These are phyloP conservation scores for Pachycephala philippinensis DNA, from an alignment of 2,113 vertebrate genomes.

Conservation along the genomic window DNA sequence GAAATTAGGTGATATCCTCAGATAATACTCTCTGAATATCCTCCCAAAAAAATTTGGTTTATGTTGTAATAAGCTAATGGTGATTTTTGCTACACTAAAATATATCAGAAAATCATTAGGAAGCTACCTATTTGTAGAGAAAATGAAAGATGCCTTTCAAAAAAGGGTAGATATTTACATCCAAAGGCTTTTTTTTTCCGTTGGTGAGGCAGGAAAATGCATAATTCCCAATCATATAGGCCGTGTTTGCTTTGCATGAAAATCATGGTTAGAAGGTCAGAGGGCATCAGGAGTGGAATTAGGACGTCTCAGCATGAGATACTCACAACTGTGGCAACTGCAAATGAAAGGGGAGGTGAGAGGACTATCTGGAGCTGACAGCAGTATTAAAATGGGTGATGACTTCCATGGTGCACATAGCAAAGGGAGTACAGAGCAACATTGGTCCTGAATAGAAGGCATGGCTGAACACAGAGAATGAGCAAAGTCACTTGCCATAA, in stretches of 20 bases:
- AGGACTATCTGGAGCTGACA: not conserved
- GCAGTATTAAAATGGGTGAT: not conserved
- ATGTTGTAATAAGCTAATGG: not conserved
- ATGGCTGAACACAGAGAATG: constrained; percentile 17
- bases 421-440: not conserved
- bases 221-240: not conserved
- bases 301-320: not conserved
- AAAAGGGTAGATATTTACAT: not conserved
- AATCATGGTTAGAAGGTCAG: not conserved
- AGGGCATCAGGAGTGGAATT: not conserved
- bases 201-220: not conserved
- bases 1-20: not conserved
- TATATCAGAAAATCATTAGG: not conserved
- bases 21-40: not conserved
- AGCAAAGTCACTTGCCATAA: not conserved
- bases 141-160: not conserved
- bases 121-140: not conserved
- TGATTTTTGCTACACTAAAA: not conserved
- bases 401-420: not conserved
- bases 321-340: not conserved
- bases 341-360: not conserved
- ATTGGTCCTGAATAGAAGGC: not conserved
- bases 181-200: not conserved
- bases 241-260: not conserved
- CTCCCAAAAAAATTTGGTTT: not conserved